A percentile compares a stretch with the other conserved stretches of the same genome.
These are phyloP conservation scores for Eupithecia dodoneata DNA, from an alignment of 2,888 invertebrate species.

Conservation along the genomic window DNA sequence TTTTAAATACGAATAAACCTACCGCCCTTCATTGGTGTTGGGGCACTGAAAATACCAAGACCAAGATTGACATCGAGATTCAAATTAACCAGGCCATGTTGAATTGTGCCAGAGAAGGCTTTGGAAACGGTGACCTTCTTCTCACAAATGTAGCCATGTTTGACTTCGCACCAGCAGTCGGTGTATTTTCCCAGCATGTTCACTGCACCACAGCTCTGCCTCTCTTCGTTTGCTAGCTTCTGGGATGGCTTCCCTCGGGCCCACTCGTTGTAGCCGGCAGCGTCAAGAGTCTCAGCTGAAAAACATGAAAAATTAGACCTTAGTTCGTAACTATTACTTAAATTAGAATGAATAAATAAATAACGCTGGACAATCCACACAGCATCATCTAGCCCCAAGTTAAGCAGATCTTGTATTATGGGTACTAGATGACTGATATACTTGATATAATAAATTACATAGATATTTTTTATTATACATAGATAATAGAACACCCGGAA, in stretches of 20 bases:
- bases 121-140: background rate
- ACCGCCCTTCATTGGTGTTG: background rate
- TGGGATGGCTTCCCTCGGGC: background rate
- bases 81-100: background rate
- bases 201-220: background rate
- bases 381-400: no score
- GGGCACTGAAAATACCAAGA: background rate
- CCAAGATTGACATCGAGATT: background rate
- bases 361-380: no score
- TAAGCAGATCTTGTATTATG: no score
- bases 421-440: no score
- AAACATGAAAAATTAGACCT: background rate
- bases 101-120: background rate
- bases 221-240: background rate
- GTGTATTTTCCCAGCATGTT: slow-evolving; percentile 1
- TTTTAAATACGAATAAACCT: background rate
- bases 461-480: no score
- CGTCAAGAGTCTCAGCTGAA: background rate
- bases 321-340: background rate
- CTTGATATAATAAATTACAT: no score
- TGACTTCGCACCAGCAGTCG: background rate
- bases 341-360: no score
- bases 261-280: slow-evolving; percentile 7
- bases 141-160: slow-evolving; percentile 4
- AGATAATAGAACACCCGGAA: no score